Evolutionary conservation across 2,113 vertebrate genomes (phyloP), one percentile per base, ranked within the genome.

Genomic region (Gobio gobio): DNA sequence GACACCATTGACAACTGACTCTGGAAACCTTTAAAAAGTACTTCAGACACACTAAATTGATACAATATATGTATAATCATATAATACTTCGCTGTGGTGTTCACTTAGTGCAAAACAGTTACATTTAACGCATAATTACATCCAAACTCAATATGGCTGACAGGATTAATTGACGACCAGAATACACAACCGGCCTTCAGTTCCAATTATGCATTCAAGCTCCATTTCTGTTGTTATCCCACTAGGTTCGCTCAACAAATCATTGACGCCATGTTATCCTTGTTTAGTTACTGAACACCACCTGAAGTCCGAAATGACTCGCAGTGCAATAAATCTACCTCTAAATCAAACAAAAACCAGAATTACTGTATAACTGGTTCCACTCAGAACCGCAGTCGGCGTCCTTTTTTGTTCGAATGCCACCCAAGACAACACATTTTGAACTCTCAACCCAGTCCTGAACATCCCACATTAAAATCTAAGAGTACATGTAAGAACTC

Each of bases 401-500:
- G 87, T 90, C 90, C 86, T 88, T 81, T 75, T 85, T 86, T 59
- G 87, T 74, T 83, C 90, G 91, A 87, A 36, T 91, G 90, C 90
- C 90, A 78, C 43, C 75, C 86, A 78, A 88, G 79, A 85, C 91
- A 90, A 91, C 91, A 68, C 79, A 91, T 86, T 89, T 88, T 92
- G 89, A 91, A 89, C 84, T 86, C 89, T 90, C 91, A 83, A 81
- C 89, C 88, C 81, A 87, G 87, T 75, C 92, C 91, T 90, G 87
- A 90, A 92, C 89, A 93, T 76, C 91, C 93, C 90, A 92, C 89
- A 92, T 88, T 92, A 72, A 92, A 92, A 91, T 82, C 78, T 54
- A 76, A 87, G 89, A 85, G 80, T 85, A 82, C 68, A 76, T 86
- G 70, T 82, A 75, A 74, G 84, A 94, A 93, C 93, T 93, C 93